These are phyloP conservation scores for Cettia cetti DNA, from an alignment of 2,113 vertebrate species.

Conservation along the genomic window DNA sequence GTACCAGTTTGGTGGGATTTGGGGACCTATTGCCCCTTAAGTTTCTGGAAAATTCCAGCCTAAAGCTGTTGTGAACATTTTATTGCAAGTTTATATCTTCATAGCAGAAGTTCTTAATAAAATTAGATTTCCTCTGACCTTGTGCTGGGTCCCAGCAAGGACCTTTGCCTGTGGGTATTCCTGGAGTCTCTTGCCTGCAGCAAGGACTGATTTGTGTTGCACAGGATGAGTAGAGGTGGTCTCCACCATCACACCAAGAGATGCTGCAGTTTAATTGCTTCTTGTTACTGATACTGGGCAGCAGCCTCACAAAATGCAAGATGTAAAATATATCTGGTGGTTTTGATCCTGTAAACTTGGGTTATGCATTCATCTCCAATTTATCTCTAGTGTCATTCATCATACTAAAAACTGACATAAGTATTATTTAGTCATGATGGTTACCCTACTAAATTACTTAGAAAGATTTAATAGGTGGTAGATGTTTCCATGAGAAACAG, in stretches of 20 bases:
- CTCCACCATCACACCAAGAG: background rate
- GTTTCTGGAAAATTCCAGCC: conserved; percentile 11
- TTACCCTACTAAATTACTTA: background rate
- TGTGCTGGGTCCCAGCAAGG: background rate
- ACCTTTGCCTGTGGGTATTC: background rate
- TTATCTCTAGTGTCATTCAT: background rate
- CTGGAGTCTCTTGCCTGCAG: background rate
- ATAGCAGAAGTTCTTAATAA: background rate
- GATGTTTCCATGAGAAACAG: conserved; percentile 14
- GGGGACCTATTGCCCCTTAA: background rate
- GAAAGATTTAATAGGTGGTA: conserved; percentile 25
- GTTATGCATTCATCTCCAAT: background rate
- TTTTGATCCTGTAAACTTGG: background rate
- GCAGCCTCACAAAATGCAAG: background rate
- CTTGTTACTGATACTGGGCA: background rate
- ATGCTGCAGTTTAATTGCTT: background rate
- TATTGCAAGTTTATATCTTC: background rate
- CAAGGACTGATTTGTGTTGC: background rate
- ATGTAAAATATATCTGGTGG: background rate
- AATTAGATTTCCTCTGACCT: conserved; percentile 27
- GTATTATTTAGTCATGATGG: background rate
- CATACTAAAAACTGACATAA: background rate
- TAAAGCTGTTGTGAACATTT: background rate
- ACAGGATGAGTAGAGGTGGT: accelerated
- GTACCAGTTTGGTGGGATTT: background rate